Conservation (phyloP, 2,797 vertebrate species). For the Astyanax mexicanus region DNA sequence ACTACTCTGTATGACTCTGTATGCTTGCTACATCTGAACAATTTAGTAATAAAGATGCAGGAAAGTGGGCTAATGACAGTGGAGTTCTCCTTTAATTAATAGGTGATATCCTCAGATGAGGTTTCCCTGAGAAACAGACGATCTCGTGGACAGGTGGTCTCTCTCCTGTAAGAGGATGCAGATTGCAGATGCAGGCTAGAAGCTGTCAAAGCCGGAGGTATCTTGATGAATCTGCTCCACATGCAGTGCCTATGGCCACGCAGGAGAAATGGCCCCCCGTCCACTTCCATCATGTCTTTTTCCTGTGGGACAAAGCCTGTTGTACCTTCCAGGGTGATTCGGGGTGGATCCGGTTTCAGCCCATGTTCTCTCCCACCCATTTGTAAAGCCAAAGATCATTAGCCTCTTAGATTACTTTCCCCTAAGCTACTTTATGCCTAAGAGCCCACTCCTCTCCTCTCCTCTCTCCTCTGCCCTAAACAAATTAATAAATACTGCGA, state of each 20-base stretch:
- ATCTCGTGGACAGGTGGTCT: neutral
- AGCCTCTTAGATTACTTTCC: slow-evolving; percentile 74
- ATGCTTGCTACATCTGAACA: no score
- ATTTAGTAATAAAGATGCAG: no score
- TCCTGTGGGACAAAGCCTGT: slow-evolving; percentile 73
- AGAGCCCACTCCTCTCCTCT: slow-evolving; percentile 64
- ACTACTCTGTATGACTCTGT: no score
- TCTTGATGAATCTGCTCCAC: slow-evolving; percentile 33
- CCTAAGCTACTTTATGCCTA: slow-evolving; percentile 63
- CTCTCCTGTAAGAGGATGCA: neutral
- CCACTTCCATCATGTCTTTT: slow-evolving; percentile 50
- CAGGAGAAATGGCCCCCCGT: slow-evolving; percentile 39
- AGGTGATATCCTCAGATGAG: neutral
- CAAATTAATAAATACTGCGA: slow-evolving; percentile 67
- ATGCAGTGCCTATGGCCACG: slow-evolving; percentile 31
- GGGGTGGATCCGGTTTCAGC: slow-evolving; percentile 74
- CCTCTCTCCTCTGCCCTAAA: slow-evolving; percentile 66
- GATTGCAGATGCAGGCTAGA: neutral
- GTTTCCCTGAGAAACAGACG: neutral
- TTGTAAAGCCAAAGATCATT: slow-evolving; percentile 73
- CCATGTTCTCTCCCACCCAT: slow-evolving; percentile 61
- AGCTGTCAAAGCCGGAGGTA: neutral
- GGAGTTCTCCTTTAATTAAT: no score
- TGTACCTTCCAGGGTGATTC: slow-evolving; percentile 79
- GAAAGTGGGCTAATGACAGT: no score